A percentile compares a stretch with the other conserved stretches of the same genome.
Conservation (phyloP, 2,113 vertebrate genomes). For the Noctilio leporinus region DNA sequence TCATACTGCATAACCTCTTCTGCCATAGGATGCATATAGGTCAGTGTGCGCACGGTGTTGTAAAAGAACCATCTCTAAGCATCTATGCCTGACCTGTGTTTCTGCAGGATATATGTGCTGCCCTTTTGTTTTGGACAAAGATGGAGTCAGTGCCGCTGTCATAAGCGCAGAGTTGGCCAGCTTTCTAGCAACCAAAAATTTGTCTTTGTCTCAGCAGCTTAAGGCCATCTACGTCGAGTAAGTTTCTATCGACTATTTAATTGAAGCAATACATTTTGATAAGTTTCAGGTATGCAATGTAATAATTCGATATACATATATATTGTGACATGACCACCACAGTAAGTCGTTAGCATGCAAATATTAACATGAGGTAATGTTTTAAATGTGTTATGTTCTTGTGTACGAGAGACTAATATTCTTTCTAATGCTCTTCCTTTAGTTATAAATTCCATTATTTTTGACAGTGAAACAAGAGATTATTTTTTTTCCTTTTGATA, state of each 20-base stretch:
- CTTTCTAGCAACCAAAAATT: conserved; percentile 86
- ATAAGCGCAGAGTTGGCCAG: conserved; percentile 92
- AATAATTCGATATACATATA: background rate
- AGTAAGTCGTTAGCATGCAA: background rate
- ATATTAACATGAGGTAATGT: background rate
- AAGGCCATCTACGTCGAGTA: conserved; percentile 91
- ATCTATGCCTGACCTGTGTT: background rate
- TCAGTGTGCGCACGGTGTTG: rapidly evolving
- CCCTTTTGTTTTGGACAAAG: conserved; percentile 95
- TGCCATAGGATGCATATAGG: background rate
- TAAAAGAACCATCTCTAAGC: background rate
- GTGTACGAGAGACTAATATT: background rate
- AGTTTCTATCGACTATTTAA: conserved; percentile 66
- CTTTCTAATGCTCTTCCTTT: background rate
- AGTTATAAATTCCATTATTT: background rate
- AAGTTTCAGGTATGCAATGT: background rate
- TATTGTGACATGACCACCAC: background rate
- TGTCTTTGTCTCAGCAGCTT: conserved; percentile 89
- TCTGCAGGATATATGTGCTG: conserved; percentile 96
- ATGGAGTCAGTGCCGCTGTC: conserved; percentile 94
- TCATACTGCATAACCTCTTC: rapidly evolving
- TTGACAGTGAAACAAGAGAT: background rate
- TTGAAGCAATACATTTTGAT: background rate
- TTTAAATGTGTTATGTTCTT: background rate
- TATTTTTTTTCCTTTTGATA: background rate